phyloP scores from a whole-genome alignment of 53 echinoderm and acorn worm genomes.

The Astropecten irregularis region DNA sequence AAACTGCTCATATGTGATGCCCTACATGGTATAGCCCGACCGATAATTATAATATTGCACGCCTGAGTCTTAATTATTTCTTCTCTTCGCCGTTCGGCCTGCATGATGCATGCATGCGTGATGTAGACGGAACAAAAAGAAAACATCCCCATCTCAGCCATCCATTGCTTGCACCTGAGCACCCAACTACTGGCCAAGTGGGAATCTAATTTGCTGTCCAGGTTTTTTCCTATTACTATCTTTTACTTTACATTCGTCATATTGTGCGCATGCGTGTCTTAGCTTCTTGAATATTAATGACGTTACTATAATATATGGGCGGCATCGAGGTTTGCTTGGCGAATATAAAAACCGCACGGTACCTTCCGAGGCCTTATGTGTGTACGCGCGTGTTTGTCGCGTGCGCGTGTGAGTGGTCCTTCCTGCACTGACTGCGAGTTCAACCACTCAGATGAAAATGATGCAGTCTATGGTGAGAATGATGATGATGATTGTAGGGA shows the following conservation, averaged over 20 bases:
- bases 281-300: neutral
- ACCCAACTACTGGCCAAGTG: slow-evolving; percentile 3
- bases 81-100: neutral
- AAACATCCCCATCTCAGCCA: neutral
- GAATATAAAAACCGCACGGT: too few relatives aligned
- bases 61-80: slow-evolving; percentile 50
- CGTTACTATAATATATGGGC: neutral
- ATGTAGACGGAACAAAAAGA: neutral
- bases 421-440: neutral
- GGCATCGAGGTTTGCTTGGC: neutral
- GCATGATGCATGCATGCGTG: slow-evolving; percentile 6
- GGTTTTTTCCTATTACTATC: neutral
- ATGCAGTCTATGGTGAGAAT: neutral
- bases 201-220: slow-evolving; percentile 43
- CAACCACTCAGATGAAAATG: neutral
- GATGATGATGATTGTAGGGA: too few relatives aligned
- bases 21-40: neutral
- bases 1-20: too few relatives aligned
- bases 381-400: too few relatives aligned
- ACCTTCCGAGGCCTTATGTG: too few relatives aligned
- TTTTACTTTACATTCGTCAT: neutral
- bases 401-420: neutral
- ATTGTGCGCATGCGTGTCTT: neutral
- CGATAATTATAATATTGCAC: slow-evolving; percentile 41
- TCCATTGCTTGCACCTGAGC: slow-evolving; percentile 28